Percentiles rank a stretch among this genome's conserved stretches.
Evolutionary conservation across 2,888 invertebrate genomes (phyloP).

Genomic region (Idaea straminata): DNA sequence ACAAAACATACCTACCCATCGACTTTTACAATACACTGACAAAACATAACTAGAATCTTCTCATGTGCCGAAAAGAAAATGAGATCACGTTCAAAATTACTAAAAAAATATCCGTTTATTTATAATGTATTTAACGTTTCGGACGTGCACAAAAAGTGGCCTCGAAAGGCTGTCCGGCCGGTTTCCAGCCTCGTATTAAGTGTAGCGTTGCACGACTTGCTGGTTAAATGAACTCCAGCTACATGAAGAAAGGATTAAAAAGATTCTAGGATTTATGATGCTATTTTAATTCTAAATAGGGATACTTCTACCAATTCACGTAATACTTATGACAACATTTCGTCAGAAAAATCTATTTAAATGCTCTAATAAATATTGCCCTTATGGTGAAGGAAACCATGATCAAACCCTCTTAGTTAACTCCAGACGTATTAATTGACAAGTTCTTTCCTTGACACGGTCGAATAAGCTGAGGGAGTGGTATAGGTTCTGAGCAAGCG

Average conservation of each 20-base stretch:
- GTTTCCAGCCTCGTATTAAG: slow-evolving; percentile 42
- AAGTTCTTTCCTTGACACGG: too few relatives aligned
- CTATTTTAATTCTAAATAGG: too few relatives aligned
- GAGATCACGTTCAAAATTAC: slow-evolving; percentile 27
- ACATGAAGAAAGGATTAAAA: neutral
- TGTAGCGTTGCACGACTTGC: slow-evolving; percentile 18
- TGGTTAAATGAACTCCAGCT: neutral
- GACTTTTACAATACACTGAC: neutral
- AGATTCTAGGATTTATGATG: neutral
- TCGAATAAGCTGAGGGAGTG: too few relatives aligned
- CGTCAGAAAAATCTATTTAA: too few relatives aligned
- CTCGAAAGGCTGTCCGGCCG: slow-evolving; percentile 61
- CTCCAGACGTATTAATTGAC: too few relatives aligned
- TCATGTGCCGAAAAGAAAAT: slow-evolving; percentile 9
- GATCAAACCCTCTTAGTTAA: too few relatives aligned
- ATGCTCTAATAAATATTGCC: too few relatives aligned
- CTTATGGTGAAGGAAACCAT: too few relatives aligned
- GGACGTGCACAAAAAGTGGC: slow-evolving; percentile 56
- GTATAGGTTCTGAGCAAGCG: too few relatives aligned
- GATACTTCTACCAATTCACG: too few relatives aligned
- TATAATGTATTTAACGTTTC: slow-evolving; percentile 29
- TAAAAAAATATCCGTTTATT: slow-evolving; percentile 18
- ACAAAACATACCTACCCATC: neutral
- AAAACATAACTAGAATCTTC: neutral
- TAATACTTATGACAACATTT: too few relatives aligned